phyloP scores from a whole-genome alignment of 2,888 invertebrate genomes.

The Oxystoma pomonae region DNA sequence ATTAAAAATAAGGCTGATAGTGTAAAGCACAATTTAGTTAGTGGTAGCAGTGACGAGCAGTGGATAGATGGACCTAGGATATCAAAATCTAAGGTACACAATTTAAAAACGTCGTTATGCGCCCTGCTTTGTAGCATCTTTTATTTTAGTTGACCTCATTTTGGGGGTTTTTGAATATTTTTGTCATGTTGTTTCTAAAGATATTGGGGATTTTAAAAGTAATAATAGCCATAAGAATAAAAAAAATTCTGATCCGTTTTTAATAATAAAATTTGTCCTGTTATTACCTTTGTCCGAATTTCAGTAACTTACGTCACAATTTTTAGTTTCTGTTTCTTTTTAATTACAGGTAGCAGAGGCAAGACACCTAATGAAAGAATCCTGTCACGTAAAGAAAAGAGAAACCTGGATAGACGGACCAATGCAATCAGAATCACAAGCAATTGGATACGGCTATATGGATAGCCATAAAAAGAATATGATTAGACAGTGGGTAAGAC shows the following conservation, averaged over 20 bases:
- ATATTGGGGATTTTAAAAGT: not conserved
- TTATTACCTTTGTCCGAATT: too few relatives aligned
- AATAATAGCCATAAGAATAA: not conserved
- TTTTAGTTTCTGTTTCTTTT: too few relatives aligned
- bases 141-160: too few relatives aligned
- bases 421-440: constrained; percentile 57
- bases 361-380: constrained; percentile 73
- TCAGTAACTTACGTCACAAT: too few relatives aligned
- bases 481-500: constrained; percentile 78
- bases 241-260: too few relatives aligned
- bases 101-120: too few relatives aligned
- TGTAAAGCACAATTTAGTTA: constrained; percentile 47
- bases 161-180: too few relatives aligned
- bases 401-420: constrained; percentile 98
- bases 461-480: constrained; percentile 89
- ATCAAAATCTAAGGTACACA: constrained; percentile 73
- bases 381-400: constrained; percentile 69
- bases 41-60: constrained; percentile 75
- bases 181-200: too few relatives aligned
- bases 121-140: too few relatives aligned
- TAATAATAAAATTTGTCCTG: too few relatives aligned
- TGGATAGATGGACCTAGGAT: constrained; percentile 97
- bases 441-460: constrained; percentile 79
- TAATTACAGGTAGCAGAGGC: constrained; percentile 58
- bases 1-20: constrained; percentile 52